A percentile compares a stretch with the other conserved stretches of the same genome.
Conservation (phyloP, 2,797 vertebrate species). For the Cephalopachus bancanus region DNA sequence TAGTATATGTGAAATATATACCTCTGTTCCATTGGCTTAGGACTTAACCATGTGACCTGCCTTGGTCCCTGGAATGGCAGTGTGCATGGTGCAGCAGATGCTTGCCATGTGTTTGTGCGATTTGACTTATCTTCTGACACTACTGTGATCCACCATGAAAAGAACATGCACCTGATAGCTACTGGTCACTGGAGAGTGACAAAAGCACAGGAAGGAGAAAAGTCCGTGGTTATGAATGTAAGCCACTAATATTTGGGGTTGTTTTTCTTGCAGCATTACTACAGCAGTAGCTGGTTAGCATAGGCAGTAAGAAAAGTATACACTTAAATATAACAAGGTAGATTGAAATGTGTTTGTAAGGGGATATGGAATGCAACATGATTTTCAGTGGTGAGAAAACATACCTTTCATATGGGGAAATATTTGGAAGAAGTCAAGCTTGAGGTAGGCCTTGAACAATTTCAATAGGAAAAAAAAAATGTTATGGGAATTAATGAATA, state of each 20-base stretch:
- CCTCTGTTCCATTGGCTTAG: too few relatives aligned
- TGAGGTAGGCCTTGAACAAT: not conserved
- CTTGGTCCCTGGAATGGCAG: not conserved
- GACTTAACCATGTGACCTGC: not conserved
- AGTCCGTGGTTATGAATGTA: not conserved
- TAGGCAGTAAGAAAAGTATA: not conserved
- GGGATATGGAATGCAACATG: not conserved
- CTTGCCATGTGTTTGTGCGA: not conserved
- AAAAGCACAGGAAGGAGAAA: not conserved
- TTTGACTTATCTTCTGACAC: not conserved
- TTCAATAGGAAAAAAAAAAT: not conserved
- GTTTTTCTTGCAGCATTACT: not conserved
- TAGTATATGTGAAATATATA: not conserved
- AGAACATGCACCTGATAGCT: not conserved
- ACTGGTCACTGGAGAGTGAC: not conserved
- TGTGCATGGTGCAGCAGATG: not conserved
- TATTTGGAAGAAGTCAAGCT: not conserved
- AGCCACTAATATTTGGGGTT: not conserved
- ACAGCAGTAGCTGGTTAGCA: not conserved
- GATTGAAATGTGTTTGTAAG: slow-evolving; percentile 9
- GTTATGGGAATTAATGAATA: not conserved
- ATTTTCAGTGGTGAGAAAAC: not conserved
- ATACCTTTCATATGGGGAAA: not conserved
- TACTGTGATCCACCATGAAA: not conserved
- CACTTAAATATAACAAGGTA: not conserved